Conservation (phyloP, 2,888 invertebrate genomes). For the Cyclophora punctaria region DNA sequence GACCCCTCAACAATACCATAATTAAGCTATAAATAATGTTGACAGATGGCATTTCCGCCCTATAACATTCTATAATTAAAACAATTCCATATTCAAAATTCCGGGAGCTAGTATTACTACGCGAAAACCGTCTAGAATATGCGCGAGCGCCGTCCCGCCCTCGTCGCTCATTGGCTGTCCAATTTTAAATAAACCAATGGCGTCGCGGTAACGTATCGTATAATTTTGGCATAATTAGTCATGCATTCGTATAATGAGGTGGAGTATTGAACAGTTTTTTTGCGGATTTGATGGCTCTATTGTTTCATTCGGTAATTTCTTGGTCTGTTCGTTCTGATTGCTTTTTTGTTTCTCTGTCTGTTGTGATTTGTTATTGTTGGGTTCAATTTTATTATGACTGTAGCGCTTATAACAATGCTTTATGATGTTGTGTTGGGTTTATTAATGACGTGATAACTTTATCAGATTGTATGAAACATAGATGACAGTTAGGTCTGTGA, state of each 20-base stretch:
- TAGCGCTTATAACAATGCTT: too few species aligned
- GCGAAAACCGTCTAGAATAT: constrained; percentile 38
- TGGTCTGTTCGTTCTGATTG: constrained; percentile 18
- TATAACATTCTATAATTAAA: constrained; percentile 24
- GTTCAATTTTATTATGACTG: too few species aligned
- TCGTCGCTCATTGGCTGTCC: constrained; percentile 54
- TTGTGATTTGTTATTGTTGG: constrained; percentile 3
- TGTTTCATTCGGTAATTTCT: constrained; percentile 21
- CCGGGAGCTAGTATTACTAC: constrained; percentile 26
- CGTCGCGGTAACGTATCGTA: constrained; percentile 41
- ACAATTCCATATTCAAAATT: constrained; percentile 55
- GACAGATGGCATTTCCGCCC: constrained; percentile 18
- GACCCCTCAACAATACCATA: constrained; percentile 3
- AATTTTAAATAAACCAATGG: constrained; percentile 58
- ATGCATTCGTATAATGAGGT: constrained; percentile 50
- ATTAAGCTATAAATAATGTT: constrained; percentile 5
- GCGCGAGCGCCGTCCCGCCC: constrained; percentile 67
- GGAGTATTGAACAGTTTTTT: constrained; percentile 18
- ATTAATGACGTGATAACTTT: too few species aligned
- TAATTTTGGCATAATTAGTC: constrained; percentile 74
- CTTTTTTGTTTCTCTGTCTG: constrained; percentile 12
- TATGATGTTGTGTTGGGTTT: too few species aligned
- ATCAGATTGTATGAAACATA: too few species aligned
- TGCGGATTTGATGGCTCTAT: constrained; percentile 21
- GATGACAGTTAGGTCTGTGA: too few species aligned